Base-by-base conservation (phyloP, 23 tunicate genomes). In the Diplosoma virens region DNA sequence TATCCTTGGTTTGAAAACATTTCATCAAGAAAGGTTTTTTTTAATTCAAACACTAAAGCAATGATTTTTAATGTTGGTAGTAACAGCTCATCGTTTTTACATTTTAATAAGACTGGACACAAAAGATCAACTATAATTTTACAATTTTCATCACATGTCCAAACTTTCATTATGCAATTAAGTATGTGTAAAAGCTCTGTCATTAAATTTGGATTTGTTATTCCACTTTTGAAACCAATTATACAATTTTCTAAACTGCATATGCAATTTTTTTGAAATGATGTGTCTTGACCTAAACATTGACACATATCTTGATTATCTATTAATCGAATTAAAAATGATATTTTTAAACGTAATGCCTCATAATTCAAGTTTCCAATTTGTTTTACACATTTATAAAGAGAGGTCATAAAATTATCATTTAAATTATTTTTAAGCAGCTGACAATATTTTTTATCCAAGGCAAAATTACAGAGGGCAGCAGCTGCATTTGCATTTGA, bases 401-500 rank as follows among this genome's bases (percentile, higher is more conserved):
- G 34, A 3, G 30, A 6, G 6, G 11, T 35, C 6, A 61, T 35
- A 61, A 61, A 61, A 6, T 61, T 6, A 3, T 11, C 2, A 26
- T 61, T 29, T 7, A 61, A 4, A 4, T 29, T 22, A 5, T 29
- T 3, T 14, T 29, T 3, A 7, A 61, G 30, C 6, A 61, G 6
- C 21, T 61, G 6, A 18, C 4, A 55, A 29, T 73, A 82, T 75
- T 82, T 82, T 47, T 74, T 30, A 30, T 82, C 87, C 53, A 82
- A 55, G 1, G 80, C 31, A 37, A 82, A 32, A 33, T 82, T 82
- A 55, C 80, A 74, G 3, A 82, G 50, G 2, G 87, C 34, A 25
- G 80, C 80, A 4, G 87, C 71, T 30, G 87, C 75, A 36, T 79
- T 32, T 28, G 87, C 27, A 25, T 74, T 82, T 31, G 72, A 67